Conservation (phyloP, 2,888 invertebrate genomes). For the Drosophila colorata region DNA sequence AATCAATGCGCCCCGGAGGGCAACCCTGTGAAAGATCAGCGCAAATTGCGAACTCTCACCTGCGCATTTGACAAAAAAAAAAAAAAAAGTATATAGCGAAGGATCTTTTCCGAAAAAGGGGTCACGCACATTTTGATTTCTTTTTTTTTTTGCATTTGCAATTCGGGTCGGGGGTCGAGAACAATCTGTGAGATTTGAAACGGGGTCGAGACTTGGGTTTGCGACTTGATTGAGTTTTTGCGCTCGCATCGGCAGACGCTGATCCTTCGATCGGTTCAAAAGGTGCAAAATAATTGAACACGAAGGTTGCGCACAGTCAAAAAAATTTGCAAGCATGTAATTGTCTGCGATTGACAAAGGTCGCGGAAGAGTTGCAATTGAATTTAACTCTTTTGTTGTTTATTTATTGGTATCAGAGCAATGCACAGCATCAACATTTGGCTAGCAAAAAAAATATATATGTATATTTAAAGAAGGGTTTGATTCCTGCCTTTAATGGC, state of each 20-base stretch:
- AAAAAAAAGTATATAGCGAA: constrained; percentile 15
- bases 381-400: constrained; percentile 80
- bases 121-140: constrained; percentile 41
- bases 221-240: constrained; percentile 77
- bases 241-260: constrained; percentile 47
- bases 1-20: constrained; percentile 63
- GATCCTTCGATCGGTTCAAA: constrained; percentile 70
- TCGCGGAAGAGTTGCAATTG: constrained; percentile 61
- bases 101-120: constrained; percentile 58
- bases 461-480: constrained; percentile 52
- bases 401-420: constrained; percentile 72
- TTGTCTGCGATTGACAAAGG: constrained; percentile 75
- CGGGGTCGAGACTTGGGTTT: constrained; percentile 67
- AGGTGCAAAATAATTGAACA: constrained; percentile 80
- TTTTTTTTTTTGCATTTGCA: constrained; percentile 61
- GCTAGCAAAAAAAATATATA: constrained; percentile 25
- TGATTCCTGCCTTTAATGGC: constrained; percentile 57
- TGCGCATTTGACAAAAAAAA: constrained; percentile 70
- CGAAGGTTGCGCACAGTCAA: constrained; percentile 55
- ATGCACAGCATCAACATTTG: constrained; percentile 25
- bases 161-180: constrained; percentile 46
- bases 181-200: constrained; percentile 32
- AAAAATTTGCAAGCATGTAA: constrained; percentile 84
- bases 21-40: constrained; percentile 62
- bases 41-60: constrained; percentile 71